Base-by-base conservation (phyloP, 2,113 vertebrate species). In the Stomatorhinus ivindoensis region DNA sequence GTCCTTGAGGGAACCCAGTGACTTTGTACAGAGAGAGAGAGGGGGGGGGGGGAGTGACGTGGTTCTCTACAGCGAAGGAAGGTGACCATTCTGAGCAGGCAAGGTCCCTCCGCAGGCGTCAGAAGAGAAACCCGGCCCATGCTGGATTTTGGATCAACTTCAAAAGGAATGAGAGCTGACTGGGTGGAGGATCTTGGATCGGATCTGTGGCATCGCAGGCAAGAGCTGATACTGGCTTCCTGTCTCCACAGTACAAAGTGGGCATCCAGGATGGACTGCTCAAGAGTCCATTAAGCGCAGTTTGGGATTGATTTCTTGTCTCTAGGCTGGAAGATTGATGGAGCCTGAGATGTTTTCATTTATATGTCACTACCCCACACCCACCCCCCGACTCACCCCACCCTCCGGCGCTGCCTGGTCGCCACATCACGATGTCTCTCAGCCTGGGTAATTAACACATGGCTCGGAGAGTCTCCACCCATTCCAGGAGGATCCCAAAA, bases 281-380 rank as follows among this genome's bases (percentile, higher is more conserved):
- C 90, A 86, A 91, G 91, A 92, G 93, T 95, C 95, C 95, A 95
- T 96, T 95, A 95, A 93, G 94, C 94, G 94, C 91, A 92, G 91
- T 73, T 73, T 90, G 65, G 88, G 5, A 96, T 95, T 94, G 95
- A 96, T 95, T 95, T 96, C 90, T 93, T 93, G 94, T 94, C 95
- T 89, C 92, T 87, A 53, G n/a, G 92, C 91, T 65, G 90, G 91
- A 94, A 92, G 93, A 95, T 95, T 90, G 89, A 95, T 95, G 91
- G 76, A 46, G 24, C n/a, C 42, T 17, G 24, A 47, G 87, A 80
- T 80, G 73, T 80, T 80, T 80, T 80, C 73, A 80, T 58, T 58
- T 61, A 55, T 87, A 13, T 58, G 35, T 0, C 50, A n/a, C n/a
- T n/a, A n/a, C n/a, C n/a, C n/a, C n/a, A n/a, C n/a, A n/a, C 19